Conservation (phyloP, 2,113 vertebrate species). For the Sander lucioperca region DNA sequence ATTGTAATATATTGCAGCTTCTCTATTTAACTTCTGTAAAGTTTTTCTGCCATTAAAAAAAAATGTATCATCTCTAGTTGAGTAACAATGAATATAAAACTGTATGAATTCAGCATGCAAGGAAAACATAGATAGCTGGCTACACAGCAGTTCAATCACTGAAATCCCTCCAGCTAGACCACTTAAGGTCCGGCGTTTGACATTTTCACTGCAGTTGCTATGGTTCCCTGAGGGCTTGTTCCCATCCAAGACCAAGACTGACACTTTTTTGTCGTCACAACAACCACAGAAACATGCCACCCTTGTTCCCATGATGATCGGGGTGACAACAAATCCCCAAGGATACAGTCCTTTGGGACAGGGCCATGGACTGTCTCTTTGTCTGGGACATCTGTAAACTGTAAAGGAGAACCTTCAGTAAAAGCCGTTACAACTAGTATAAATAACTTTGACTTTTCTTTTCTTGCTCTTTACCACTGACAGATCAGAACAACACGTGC, state of each 20-base stretch:
- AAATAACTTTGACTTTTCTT: conserved; percentile 23
- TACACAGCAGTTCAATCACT: conserved; percentile 29
- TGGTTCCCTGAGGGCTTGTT: conserved; percentile 70
- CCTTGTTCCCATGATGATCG: conserved; percentile 60
- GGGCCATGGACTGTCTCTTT: conserved; percentile 24
- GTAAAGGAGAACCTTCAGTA: conserved; percentile 2
- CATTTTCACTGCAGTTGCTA: conserved; percentile 78
- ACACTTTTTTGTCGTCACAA: conserved; percentile 63
- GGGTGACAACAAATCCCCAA: conserved; percentile 47
- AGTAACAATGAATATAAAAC: not conserved
- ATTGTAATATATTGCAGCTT: conserved; percentile 29
- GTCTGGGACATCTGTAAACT: conserved; percentile 35
- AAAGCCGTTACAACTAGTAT: conserved; percentile 18
- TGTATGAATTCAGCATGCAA: not conserved
- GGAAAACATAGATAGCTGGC: conserved; percentile 4
- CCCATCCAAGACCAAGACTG: conserved; percentile 52
- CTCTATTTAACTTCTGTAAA: conserved; percentile 11
- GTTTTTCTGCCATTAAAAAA: not conserved
- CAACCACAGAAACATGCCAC: conserved; percentile 71
- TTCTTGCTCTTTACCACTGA: conserved; percentile 4
- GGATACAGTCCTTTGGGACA: conserved; percentile 38
- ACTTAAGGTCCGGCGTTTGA: conserved; percentile 64
- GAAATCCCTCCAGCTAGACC: conserved; percentile 32
- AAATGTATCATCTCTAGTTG: not conserved
- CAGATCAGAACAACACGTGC: not conserved